Evolutionary conservation across 2,113 vertebrate species (phyloP).

Genomic region (Cebus imitator): DNA sequence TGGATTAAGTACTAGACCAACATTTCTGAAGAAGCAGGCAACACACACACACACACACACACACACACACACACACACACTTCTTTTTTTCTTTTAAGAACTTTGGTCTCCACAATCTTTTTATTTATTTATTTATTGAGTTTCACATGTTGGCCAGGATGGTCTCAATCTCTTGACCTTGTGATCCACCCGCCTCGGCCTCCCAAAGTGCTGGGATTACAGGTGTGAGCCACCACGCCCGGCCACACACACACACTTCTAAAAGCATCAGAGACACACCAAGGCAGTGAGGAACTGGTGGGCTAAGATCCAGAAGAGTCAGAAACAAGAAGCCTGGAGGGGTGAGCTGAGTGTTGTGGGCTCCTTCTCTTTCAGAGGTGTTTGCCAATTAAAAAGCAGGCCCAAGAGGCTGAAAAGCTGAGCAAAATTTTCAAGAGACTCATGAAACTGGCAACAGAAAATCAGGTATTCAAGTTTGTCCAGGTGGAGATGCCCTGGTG

Average conservation of each 20-base stretch:
- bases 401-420: background rate
- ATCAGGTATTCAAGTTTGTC: background rate
- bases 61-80: background rate
- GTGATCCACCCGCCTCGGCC: too few species aligned
- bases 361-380: background rate
- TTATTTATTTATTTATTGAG: background rate
- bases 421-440: background rate
- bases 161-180: too few species aligned
- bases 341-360: too few species aligned
- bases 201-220: too few species aligned
- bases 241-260: too few species aligned
- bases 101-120: too few species aligned
- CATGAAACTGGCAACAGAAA: background rate
- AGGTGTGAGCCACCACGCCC: too few species aligned
- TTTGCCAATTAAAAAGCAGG: background rate
- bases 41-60: background rate
- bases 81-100: too few species aligned
- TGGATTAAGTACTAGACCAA: background rate
- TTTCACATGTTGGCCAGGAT: too few species aligned
- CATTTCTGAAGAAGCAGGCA: background rate
- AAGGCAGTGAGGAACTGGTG: background rate
- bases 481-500: background rate
- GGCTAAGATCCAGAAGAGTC: background rate
- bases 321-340: background rate
- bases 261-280: background rate